Base-by-base conservation (phyloP, 2,797 vertebrate species). In the Tenualosa ilisha region DNA sequence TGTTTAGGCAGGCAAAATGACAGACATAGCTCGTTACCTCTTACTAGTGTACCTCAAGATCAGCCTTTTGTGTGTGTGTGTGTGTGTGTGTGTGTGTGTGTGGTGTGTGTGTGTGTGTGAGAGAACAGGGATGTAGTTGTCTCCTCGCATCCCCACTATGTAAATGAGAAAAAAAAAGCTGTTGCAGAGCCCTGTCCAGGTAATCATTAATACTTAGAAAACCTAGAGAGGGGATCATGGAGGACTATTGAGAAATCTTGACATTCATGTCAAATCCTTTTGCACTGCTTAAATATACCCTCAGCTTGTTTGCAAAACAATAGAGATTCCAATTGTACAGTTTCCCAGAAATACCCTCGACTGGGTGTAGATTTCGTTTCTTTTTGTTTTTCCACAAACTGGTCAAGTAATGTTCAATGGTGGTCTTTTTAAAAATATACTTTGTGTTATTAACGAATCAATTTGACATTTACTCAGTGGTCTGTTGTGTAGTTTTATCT, bases 321-420 rank as follows among this genome's bases (percentile, higher is more conserved):
- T 96, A 96, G 96, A 96, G 96, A 96, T 91, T 94, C 95, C 95
- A 96, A 96, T 94, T 98, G 97, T 98, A 97, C 96, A 98, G 97
- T 97, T 96, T 95, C 94, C 93, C 94, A 92, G 93, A 95, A 94
- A 92, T 93, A 91, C 84, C 81, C 86, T 82, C 86, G 81, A 84
- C 85, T 85, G 84, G 63, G 56, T 79, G 72, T 79, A 79, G 72
- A 79, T 46, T 79, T 79, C 46, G 68, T 79, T 79, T 40, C 89
- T 89, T 26, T 88, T 88, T 85, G 12, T 6, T 86, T 90, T 90
- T 91, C 92, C 96, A 93, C 95, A 93, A 91, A 94, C 89, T 90
- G 95, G 94, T 93, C 96, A 95, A 92, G 96, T 94, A 93, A 93
- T 96, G 95, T 96, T 94, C 95, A 95, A 95, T 94, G 93, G 94